Base-by-base conservation (phyloP, 2,888 invertebrate genomes). In the Uloborus plumipes region DNA sequence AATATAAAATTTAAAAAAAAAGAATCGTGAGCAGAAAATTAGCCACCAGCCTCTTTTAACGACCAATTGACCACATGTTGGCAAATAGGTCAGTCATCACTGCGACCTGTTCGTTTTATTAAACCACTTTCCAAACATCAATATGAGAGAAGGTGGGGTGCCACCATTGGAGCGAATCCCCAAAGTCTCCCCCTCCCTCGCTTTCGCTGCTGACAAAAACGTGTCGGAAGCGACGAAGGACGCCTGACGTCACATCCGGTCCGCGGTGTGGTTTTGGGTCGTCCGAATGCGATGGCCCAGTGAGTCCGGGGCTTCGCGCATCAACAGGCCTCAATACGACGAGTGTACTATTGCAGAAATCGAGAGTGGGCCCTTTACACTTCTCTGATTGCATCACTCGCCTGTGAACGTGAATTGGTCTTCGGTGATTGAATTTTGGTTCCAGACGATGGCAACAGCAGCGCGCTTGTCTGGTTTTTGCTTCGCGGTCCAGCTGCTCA, bases 171-270 rank as follows among this genome's bases (percentile, higher is more conserved):
- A 67, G 75, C 67, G 75, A 53, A 22, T 65, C 58, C 61, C 16
- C 20, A n/a, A 49, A 65, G 20, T 49, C 47, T 59, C 75, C 55
- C 62, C 55, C 62, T 71, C 49, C 55, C 66, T 18, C 58, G 49
- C 70, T 71, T 61, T 61, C 61, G 61, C 22, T 31, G 61, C 22
- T 31, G 61, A 64, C 65, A 71, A 51, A 62, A 61, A 49, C 70
- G 71, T 64, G 73, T 80, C 80, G 80, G 80, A 81, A 81, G 70
- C 80, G 80, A 75, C 58, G 80, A 81, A 81, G 80, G 80, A 67
- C 80, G 74, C 22, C 58, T 81, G 80, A 81, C 80, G 80, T 81
- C 80, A 81, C 70, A 58, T 81, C 80, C 80, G 80, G 74, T 66
- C 65, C 75, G 39, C 51, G 50, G 22, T 72, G 61, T 51, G 72